Conservation (phyloP, 2,797 vertebrate genomes). For the Aeoliscus strigatus region DNA sequence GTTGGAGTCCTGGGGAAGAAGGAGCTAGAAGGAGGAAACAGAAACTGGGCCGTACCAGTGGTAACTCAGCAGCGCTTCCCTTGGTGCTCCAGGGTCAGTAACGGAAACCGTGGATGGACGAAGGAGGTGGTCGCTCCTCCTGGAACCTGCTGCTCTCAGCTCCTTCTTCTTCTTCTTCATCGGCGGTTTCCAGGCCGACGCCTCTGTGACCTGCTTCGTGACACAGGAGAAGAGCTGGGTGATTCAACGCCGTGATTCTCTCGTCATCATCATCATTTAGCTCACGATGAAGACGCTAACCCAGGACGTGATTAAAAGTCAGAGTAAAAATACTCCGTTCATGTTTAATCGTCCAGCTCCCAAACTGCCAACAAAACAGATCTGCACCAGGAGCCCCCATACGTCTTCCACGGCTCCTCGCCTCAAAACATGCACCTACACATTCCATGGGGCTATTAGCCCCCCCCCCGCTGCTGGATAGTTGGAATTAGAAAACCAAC, state of each 20-base stretch:
- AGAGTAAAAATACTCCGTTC: slow-evolving; percentile 75
- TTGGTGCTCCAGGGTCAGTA: no score
- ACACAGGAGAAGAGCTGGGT: slow-evolving; percentile 37
- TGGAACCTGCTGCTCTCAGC: not conserved
- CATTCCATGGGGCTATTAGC: slow-evolving; percentile 60
- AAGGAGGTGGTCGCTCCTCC: no score
- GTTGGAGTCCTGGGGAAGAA: no score
- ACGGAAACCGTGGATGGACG: no score
- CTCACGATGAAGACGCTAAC: slow-evolving; percentile 70
- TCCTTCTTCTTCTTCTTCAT: slow-evolving; percentile 2
- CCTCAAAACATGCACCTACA: slow-evolving; percentile 69
- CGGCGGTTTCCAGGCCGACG: slow-evolving; percentile 32
- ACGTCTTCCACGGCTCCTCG: slow-evolving; percentile 47
- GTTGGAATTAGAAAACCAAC: slow-evolving; percentile 74
- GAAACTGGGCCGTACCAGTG: no score
- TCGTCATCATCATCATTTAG: slow-evolving; percentile 71
- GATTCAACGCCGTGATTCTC: slow-evolving; percentile 50
- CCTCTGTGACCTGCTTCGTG: slow-evolving; percentile 61
- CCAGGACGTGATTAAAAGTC: slow-evolving; percentile 72
- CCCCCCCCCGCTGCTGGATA: slow-evolving; percentile 44
- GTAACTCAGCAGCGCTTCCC: no score
- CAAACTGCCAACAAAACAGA: slow-evolving; percentile 79
- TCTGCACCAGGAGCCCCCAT: slow-evolving; percentile 49
- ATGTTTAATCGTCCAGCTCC: slow-evolving; percentile 72
- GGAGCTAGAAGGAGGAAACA: no score